Evolutionary conservation across 2,113 vertebrate genomes (phyloP).

Genomic region (Hydrochoerus hydrochaeris): DNA sequence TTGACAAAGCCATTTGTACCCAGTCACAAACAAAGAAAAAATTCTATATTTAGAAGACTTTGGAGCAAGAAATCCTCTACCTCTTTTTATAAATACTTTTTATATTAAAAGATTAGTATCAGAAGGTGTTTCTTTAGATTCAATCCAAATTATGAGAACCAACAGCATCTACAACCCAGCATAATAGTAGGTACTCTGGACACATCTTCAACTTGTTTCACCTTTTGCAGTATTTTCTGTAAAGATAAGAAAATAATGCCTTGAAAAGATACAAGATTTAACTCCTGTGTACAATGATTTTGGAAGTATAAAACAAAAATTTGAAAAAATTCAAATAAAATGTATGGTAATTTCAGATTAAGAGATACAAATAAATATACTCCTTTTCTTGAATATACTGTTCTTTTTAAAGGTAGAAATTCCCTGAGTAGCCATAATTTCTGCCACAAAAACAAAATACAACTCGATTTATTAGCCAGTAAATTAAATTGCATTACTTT

Average conservation of each 20-base stretch:
- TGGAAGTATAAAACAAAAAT: constrained; percentile 40
- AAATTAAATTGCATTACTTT: not conserved
- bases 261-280: not conserved
- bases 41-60: constrained; percentile 40
- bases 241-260: constrained; percentile 17
- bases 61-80: constrained; percentile 7
- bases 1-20: constrained; percentile 55
- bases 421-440: not conserved
- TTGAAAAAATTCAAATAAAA: not conserved
- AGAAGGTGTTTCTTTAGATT: constrained; percentile 49
- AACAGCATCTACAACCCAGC: not conserved
- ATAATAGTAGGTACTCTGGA: not conserved
- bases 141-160: constrained; percentile 14
- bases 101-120: constrained; percentile 27
- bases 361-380: not conserved
- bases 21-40: constrained; percentile 53
- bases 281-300: not conserved
- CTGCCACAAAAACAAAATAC: not conserved
- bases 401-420: constrained; percentile 1
- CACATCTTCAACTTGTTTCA: not conserved
- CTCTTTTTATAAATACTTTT: constrained; percentile 45
- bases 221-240: not conserved
- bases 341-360: not conserved
- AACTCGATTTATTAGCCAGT: not conserved
- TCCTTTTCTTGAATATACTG: not conserved